These are phyloP conservation scores for Drosophila tripunctata DNA, from an alignment of 2,888 invertebrate genomes.

Conservation along the genomic window DNA sequence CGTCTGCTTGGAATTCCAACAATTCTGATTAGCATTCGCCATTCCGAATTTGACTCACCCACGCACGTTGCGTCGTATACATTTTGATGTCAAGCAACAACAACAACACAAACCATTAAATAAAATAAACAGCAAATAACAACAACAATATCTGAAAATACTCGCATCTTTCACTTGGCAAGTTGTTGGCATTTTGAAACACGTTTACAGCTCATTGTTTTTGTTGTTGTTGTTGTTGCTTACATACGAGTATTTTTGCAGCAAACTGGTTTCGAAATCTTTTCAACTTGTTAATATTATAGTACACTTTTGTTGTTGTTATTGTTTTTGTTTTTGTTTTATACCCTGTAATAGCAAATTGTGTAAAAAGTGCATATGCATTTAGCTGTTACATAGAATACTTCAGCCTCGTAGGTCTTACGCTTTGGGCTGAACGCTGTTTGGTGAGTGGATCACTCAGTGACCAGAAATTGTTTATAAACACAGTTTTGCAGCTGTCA, in stretches of 20 bases:
- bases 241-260: slow-evolving; percentile 27
- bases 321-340: background rate
- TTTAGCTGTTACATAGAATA: background rate
- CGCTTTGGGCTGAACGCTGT: background rate
- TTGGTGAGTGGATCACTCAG: background rate
- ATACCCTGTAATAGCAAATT: slow-evolving; percentile 6
- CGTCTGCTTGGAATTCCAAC: slow-evolving; percentile 23
- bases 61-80: slow-evolving; percentile 28
- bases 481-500: no score
- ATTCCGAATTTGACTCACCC: slow-evolving; percentile 36
- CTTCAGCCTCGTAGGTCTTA: background rate
- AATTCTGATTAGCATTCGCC: slow-evolving; percentile 20
- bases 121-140: slow-evolving; percentile 13
- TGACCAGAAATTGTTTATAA: no score
- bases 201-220: slow-evolving; percentile 41
- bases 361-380: background rate
- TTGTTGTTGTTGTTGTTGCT: slow-evolving; percentile 13
- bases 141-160: slow-evolving; percentile 17
- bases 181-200: slow-evolving; percentile 59
- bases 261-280: slow-evolving; percentile 52
- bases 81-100: slow-evolving; percentile 13
- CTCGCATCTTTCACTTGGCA: slow-evolving; percentile 38
- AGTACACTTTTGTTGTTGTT: background rate
- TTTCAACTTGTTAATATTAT: slow-evolving; percentile 22
- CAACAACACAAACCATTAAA: no score